Evolutionary conservation across 2,888 invertebrate genomes (phyloP), one percentile per base, ranked within the genome.

Genomic region (Limnephilus marmoratus): DNA sequence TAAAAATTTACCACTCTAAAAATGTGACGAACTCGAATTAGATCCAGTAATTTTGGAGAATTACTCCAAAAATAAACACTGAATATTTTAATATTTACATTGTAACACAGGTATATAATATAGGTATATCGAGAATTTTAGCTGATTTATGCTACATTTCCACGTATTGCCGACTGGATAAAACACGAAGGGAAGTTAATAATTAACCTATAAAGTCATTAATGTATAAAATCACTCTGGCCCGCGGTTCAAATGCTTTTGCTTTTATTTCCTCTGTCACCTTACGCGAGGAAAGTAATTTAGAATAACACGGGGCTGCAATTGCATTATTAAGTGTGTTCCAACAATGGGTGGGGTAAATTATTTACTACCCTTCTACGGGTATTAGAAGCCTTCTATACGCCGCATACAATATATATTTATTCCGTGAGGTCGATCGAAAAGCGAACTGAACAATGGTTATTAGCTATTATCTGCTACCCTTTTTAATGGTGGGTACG

Each of bases 401-500:
- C 4, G 81, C 81, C 68, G 80, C 53, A 45, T 82, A 90, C 53
- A 90, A 82, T 81, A 53, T 31, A 31, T 24, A 37, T 49, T 53
- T 68, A 80, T 37, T 34, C 37, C 31, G 24, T 37, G 80, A 68
- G 81, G 81, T 53, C 86, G 90, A 90, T 90, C 90, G 68, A 81
- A 81, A 90, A 37, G 81, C 83, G 90, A 91, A 80, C 81, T 9
- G 49, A 90, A 86, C 90, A 90, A 90, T 87, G 31, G 68, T 68
- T 68, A 87, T 91, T 87, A 29, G 83, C 45, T 89, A 91, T 85
- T 87, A 87, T 2, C 24, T 80, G 41, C 91, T 90, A 93, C 90
- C 93, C 93, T 91, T 91, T 93, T 91, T 91, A 81, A 91, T 82
- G 86, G 86, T 87, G 41, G 29, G 53, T 89, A 92, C 80, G 29